phyloP scores from a whole-genome alignment of 2,113 vertebrate genomes.

The Melanerpes aurifrons region DNA sequence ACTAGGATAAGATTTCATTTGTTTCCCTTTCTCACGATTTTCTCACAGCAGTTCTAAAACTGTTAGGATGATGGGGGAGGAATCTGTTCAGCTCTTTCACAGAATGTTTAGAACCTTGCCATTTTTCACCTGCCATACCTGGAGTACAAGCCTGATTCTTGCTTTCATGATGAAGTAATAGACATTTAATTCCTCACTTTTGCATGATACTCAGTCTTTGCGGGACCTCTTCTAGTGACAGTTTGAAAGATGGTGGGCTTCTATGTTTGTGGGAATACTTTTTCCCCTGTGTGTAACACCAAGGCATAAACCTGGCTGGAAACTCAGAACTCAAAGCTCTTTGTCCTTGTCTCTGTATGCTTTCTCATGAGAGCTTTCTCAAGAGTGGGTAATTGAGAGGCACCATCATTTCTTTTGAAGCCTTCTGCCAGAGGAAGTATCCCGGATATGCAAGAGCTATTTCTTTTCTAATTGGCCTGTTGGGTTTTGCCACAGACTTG shows the following conservation, averaged over 20 bases:
- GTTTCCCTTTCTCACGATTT: background rate
- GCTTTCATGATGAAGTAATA: background rate
- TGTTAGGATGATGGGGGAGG: background rate
- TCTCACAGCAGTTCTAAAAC: background rate
- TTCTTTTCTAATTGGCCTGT: background rate
- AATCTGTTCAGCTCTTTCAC: background rate
- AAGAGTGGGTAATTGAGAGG: background rate
- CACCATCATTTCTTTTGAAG: background rate
- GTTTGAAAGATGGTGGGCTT: background rate
- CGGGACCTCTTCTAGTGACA: background rate
- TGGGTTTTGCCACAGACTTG: background rate
- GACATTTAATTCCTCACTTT: background rate
- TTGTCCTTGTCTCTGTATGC: background rate
- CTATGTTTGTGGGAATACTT: background rate
- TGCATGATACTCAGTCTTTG: too few species aligned
- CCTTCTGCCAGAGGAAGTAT: background rate
- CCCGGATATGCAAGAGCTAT: background rate
- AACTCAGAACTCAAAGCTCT: background rate
- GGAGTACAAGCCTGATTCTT: background rate
- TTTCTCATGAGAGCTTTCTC: background rate
- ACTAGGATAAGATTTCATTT: background rate
- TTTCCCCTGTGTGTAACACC: background rate
- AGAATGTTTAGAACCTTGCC: background rate
- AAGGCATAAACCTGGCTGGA: background rate
- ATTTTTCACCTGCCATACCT: background rate